Base-by-base conservation (phyloP, 2,113 vertebrate genomes). In the Thalassoma bifasciatum region DNA sequence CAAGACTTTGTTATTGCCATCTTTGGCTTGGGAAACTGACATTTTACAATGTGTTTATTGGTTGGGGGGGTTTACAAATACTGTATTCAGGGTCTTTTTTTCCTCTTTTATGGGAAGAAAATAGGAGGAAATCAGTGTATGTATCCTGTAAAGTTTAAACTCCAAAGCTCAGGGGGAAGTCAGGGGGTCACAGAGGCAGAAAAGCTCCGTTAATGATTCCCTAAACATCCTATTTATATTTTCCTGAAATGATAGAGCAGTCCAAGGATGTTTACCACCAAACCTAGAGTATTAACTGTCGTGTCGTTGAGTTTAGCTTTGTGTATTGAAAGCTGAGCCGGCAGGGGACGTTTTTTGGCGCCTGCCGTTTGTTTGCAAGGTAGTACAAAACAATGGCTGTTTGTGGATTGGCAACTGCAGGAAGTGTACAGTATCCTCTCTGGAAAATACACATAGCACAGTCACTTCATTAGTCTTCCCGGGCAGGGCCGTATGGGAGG, bases 351-450 rank as follows among this genome's bases (percentile, higher is more conserved):
- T 17, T 36, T 66, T 77, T 56, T 66, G 78, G 80, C 68, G 65
- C 84, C 84, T 63, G 21, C 42, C 86, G 72, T 84, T 88, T 88
- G 75, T 81, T 87, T 84, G 81, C 54, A 24, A 75, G 72, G 70
- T 71, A 2, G 76, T 22, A 56, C 71, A 56, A 84, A 91, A 90
- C 90, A 91, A 91, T 88, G 77, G 74, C 66, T 86, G 83, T 88
- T 91, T 87, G 72, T 82, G 77, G 75, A 84, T 83, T 21, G 52
- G 69, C 66, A 47, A 60, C 68, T 61, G 10, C 79, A 83, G 87
- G 87, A 91, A 89, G 77, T 75, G 79, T 69, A 76, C 83, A 52
- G 85, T 66, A 87, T 89, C 85, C 79, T 79, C 44, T 87, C 79
- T 88, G 85, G 81, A 85, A 91, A 86, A 80, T 19, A 77, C 78